Percentiles rank a stretch among this genome's conserved stretches.
phyloP scores from a whole-genome alignment of 1,140 invertebrate genomes.

The Neomicropteryx cornuta region DNA sequence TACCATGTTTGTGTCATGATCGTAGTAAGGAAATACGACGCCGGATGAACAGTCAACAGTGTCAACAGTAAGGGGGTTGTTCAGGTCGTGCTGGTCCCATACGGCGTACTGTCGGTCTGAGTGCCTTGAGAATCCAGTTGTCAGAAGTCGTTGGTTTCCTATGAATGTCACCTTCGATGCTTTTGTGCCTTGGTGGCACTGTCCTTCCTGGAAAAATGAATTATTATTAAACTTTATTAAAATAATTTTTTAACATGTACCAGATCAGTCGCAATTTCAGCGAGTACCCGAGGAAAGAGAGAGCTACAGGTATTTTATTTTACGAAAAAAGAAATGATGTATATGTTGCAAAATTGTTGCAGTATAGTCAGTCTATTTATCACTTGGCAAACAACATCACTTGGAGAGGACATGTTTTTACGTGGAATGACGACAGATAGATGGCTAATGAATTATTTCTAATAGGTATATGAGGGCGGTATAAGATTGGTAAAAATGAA shows the following conservation, averaged over 20 bases:
- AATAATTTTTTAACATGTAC: background rate
- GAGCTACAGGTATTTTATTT: too few species aligned
- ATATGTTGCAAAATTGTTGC: background rate
- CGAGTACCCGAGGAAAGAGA: too few species aligned
- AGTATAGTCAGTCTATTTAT: background rate
- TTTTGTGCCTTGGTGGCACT: slow-evolving; percentile 78
- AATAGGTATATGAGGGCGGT: too few species aligned
- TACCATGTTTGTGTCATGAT: slow-evolving; percentile 83
- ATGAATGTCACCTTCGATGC: slow-evolving; percentile 84
- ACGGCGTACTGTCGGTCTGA: slow-evolving; percentile 83
- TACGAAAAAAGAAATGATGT: background rate
- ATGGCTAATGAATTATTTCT: too few species aligned
- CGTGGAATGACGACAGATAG: too few species aligned
- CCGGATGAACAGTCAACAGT: slow-evolving; percentile 88
- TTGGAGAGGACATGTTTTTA: too few species aligned
- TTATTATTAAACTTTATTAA: slow-evolving; percentile 1
- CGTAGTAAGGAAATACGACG: slow-evolving; percentile 86
- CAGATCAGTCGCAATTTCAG: slow-evolving; percentile 1
- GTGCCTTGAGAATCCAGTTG: slow-evolving; percentile 82
- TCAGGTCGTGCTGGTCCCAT: slow-evolving; percentile 76
- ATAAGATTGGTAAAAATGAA: too few species aligned
- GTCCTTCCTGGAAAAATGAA: slow-evolving; percentile 52
- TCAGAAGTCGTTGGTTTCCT: slow-evolving; percentile 63
- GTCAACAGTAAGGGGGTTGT: slow-evolving; percentile 63
- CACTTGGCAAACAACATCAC: too few species aligned